A percentile compares a stretch with the other conserved stretches of the same genome.
These are phyloP conservation scores for Hartigia nigra DNA, from an alignment of 2,888 invertebrate genomes.

Conservation along the genomic window DNA sequence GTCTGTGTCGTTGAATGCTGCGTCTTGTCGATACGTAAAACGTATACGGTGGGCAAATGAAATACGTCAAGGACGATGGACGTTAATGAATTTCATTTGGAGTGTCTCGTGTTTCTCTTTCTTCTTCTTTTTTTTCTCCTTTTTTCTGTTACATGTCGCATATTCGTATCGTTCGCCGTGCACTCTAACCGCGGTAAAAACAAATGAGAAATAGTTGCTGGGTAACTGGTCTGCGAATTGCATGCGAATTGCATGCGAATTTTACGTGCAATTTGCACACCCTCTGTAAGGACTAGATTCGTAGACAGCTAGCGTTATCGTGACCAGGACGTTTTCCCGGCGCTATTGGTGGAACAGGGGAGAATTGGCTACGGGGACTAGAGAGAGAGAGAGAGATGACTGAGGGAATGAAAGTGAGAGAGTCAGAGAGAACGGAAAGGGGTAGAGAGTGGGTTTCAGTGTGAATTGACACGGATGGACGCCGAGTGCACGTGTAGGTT, in stretches of 20 bases:
- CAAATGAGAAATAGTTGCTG: neutral
- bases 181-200: neutral
- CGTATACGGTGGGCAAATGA: neutral
- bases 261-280: neutral
- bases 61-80: neutral
- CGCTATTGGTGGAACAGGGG: neutral
- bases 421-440: neutral
- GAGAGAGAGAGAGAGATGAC: too few species aligned
- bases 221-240: neutral
- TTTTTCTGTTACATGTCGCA: too few species aligned
- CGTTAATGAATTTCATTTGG: neutral
- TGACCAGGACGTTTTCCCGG: neutral
- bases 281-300: neutral
- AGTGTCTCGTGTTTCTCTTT: neutral
- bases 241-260: neutral
- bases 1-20: neutral
- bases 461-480: slow-evolving; percentile 4
- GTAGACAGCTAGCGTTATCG: neutral
- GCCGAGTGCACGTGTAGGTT: neutral
- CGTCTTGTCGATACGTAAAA: neutral
- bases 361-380: neutral
- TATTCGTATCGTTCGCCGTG: neutral
- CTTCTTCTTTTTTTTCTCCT: neutral
- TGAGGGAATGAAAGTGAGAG: too few species aligned
- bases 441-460: slow-evolving; percentile 13